Conservation (phyloP, 2,797 vertebrate genomes). For the Betta splendens region DNA sequence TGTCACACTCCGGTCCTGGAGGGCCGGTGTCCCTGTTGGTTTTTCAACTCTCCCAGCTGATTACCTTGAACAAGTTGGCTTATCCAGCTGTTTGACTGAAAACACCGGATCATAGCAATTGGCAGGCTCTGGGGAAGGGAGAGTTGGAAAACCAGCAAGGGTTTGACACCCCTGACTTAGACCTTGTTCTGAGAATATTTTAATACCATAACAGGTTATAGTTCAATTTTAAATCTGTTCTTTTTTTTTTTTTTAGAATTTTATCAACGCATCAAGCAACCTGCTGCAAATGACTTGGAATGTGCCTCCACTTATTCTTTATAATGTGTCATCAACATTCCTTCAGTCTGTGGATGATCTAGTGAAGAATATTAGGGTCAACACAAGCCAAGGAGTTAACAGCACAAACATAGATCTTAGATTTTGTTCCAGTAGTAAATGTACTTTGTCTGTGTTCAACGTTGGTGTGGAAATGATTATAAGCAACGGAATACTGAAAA, state of each 20-base stretch:
- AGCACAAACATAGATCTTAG: slow-evolving; percentile 70
- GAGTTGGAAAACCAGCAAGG: no score
- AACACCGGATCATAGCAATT: no score
- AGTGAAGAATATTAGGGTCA: slow-evolving; percentile 66
- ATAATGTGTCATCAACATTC: slow-evolving; percentile 57
- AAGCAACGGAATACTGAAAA: slow-evolving; percentile 58
- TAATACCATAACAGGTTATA: no score
- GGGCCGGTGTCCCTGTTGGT: no score
- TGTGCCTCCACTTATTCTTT: accelerated
- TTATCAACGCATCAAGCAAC: slow-evolving; percentile 72
- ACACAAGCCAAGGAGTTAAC: slow-evolving; percentile 7
- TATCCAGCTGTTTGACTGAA: no score
- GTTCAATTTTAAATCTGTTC: no score
- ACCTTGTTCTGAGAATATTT: no score
- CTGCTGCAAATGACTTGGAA: slow-evolving; percentile 67
- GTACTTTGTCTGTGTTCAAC: slow-evolving; percentile 52
- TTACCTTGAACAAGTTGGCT: no score
- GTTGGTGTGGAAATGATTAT: slow-evolving; percentile 54
- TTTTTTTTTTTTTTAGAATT: slow-evolving; percentile 67
- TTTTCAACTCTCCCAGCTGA: no score
- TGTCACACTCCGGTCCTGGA: no score
- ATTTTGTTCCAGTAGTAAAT: slow-evolving; percentile 52
- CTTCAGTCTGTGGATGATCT: slow-evolving; percentile 75
- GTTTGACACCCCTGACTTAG: no score
- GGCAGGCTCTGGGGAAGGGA: no score